These are phyloP conservation scores for Phymorhynchus buccinoides DNA, from an alignment of 1,140 invertebrate genomes.

Conservation along the genomic window DNA sequence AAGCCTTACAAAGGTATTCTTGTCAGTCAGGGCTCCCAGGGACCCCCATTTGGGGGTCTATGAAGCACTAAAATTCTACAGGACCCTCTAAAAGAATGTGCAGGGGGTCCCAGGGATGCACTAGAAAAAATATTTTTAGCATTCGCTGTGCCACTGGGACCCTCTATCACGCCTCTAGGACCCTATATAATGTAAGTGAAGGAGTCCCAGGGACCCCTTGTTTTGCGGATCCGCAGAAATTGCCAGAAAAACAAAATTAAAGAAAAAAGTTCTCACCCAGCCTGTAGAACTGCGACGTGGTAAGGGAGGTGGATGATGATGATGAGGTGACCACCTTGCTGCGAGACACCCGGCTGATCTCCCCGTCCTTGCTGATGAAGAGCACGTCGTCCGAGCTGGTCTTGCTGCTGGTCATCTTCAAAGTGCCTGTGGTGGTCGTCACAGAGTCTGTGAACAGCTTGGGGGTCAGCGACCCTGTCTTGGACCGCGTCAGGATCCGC, in stretches of 20 bases:
- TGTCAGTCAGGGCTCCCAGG: too few species aligned
- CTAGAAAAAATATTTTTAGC: too few species aligned
- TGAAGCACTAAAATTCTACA: too few species aligned
- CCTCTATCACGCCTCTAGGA: too few species aligned
- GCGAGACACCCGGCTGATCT: constrained; percentile 80
- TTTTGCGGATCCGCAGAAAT: too few species aligned
- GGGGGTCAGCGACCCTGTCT: constrained; percentile 83
- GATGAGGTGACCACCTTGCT: constrained; percentile 77
- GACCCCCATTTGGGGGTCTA: too few species aligned
- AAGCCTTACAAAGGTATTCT: too few species aligned
- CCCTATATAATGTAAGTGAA: too few species aligned
- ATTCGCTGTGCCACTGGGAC: too few species aligned
- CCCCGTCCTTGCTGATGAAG: constrained; percentile 74
- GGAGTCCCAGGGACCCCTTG: too few species aligned
- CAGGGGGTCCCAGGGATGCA: too few species aligned
- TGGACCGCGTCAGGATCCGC: constrained; percentile 80
- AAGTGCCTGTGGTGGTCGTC: constrained; percentile 59
- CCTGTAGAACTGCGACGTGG: constrained; percentile 62
- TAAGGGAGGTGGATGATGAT: constrained; percentile 50
- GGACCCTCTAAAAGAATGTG: too few species aligned
- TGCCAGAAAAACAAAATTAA: background rate
- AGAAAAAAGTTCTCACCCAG: constrained; percentile 55
- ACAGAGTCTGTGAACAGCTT: constrained; percentile 72
- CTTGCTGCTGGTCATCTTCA: constrained; percentile 61
- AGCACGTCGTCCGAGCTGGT: constrained; percentile 65